Base-by-base conservation (phyloP, 2,888 invertebrate genomes). In the Slavum lentiscoides region DNA sequence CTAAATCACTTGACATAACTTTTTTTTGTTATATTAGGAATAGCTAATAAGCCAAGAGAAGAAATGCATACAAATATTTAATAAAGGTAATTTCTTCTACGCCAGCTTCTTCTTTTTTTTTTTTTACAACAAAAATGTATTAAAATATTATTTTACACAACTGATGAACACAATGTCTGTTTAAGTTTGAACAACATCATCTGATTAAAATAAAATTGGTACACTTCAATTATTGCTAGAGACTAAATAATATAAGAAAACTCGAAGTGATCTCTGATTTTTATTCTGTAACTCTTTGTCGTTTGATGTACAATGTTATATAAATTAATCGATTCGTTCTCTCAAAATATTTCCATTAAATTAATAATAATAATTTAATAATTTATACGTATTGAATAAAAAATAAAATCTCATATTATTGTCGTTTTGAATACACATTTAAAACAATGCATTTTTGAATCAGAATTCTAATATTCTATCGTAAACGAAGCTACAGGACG, bases 1-100 rank as follows among this genome's bases (percentile, higher is more conserved):
- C 53, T 58, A 17, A 74, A 55, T 64, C 53, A 66, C 66, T 66
- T 55, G 11, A 66, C 39, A 66, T 64, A 74, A 39, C 21, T n/a
- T 43, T 43, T 61, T 73, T 2, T 58, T 58, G 49, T 23, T 23
- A 68, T 68, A 39, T 68, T 49, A 19, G 19, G 7, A 21, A 21
- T 49, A 68, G 8, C 9, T 21, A 8, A 53, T 68, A 68, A 68
- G 6, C 30, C 11, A 53, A 68, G 23, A 17, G 53, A 68, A 7
- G 21, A 21, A 67, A 37, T 9, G 37, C 19, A 8, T 4, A 64
- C 37, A 19, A 37, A 37, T 9, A n/a, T 64, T 64, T 64, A 64
- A 37, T 37, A 19, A 19, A 64, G 19, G 8, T 37, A 37, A 37
- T 64, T 7, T 19, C 37, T 37, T 55, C 55, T 19, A 37, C 19